Base-by-base conservation (phyloP, 37 sponge, comb jelly and placozoan genomes). In the Chondrilla cf. caribensis region DNA sequence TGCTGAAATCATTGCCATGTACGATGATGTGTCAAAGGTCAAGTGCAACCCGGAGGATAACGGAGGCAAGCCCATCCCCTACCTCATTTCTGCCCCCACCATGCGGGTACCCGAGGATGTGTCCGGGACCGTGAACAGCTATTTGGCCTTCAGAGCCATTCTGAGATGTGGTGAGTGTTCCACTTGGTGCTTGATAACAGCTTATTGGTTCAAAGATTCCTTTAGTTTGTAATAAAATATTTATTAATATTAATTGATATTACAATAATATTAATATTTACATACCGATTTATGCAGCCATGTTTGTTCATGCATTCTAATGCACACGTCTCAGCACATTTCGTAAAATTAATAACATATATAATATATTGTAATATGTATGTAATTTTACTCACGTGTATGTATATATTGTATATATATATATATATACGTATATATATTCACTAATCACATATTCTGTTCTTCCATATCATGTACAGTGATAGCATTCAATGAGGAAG, bases 41-140 rank as follows among this genome's bases (percentile, higher is more conserved):
- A 3, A 40, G 15, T 32, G 82, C 25, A 38, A 38, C 8, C 33
- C 54, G 11, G 47, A 24, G 11, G 36, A 25, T 19, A 87, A 85
- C 65, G 84, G 78, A 22, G 92, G 89, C 25, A 37, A 65, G 0
- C 89, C 93, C 21, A 93, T 93, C 60, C 38, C 51, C 35, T 88
- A 89, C 54, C 93, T 93, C 62, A 84, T 93, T 44, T 86, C 89
- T 21, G 93, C 93, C 33, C 93, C 93, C 25, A 93, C 93, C 4
- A 93, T 93, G 93, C 83, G 93, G 26, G 79, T 93, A 28, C 93
- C 93, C 2, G 37, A 73, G 42, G 83, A 93, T 84, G 87, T 89
- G n/a, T 41, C 44, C 33, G 60, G 80, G 60, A 93, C 93, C 25
- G 66, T 81, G 22, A 93, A 93, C 43, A 77, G 89, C 40, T 93